Percentiles rank a stretch among this genome's conserved stretches.
Evolutionary conservation across 2,888 invertebrate genomes (phyloP).

Genomic region (Electrophaes corylata): DNA sequence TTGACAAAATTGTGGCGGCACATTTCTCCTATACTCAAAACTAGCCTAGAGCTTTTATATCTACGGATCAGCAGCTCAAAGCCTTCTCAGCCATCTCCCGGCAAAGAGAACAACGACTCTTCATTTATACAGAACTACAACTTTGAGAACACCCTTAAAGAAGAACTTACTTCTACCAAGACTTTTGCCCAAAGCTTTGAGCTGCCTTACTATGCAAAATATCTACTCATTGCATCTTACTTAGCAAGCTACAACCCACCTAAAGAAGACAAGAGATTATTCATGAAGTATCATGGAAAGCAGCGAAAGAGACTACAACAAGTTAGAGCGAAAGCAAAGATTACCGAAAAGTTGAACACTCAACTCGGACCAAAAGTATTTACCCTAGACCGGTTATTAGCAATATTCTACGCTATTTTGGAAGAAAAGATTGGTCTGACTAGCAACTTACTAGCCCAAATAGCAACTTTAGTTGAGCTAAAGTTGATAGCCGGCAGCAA

Average conservation of each 20-base stretch:
- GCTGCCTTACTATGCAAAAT: slow-evolving; percentile 95
- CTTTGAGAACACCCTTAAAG: slow-evolving; percentile 69
- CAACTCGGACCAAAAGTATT: slow-evolving; percentile 93
- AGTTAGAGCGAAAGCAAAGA: slow-evolving; percentile 85
- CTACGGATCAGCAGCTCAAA: slow-evolving; percentile 83
- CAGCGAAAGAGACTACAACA: slow-evolving; percentile 87
- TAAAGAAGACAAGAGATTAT: slow-evolving; percentile 93
- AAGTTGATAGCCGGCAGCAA: slow-evolving; percentile 90
- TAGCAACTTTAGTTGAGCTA: slow-evolving; percentile 93
- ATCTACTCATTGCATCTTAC: slow-evolving; percentile 94
- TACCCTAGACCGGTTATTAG: slow-evolving; percentile 91
- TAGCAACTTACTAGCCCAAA: slow-evolving; percentile 93
- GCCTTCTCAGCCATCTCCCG: slow-evolving; percentile 53
- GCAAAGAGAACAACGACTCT: slow-evolving; percentile 63
- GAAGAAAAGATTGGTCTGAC: slow-evolving; percentile 93
- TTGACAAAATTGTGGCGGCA: slow-evolving; percentile 91
- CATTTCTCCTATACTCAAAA: slow-evolving; percentile 89
- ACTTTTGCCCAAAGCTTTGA: slow-evolving; percentile 88
- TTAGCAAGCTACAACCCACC: slow-evolving; percentile 96
- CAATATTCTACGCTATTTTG: slow-evolving; percentile 95
- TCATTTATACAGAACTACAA: slow-evolving; percentile 45
- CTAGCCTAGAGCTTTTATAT: slow-evolving; percentile 91
- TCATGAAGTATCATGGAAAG: slow-evolving; percentile 91
- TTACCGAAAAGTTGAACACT: slow-evolving; percentile 84
- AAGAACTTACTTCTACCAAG: slow-evolving; percentile 76